Evolutionary conservation across 2,113 vertebrate genomes (phyloP).

Genomic region (Ammodytes marinus): DNA sequence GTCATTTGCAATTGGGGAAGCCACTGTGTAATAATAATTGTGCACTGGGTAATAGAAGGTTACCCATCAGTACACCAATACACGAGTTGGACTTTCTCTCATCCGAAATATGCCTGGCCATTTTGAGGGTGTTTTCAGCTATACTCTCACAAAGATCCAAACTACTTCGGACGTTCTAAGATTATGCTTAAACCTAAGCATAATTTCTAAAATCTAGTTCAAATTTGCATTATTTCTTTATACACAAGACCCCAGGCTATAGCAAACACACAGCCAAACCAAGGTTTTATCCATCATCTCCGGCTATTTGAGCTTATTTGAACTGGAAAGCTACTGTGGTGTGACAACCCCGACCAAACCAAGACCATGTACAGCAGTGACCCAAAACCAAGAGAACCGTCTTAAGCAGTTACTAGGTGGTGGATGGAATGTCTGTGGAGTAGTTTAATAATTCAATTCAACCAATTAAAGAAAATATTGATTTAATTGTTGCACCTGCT

Average conservation of each 20-base stretch:
- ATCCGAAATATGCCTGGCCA: background rate
- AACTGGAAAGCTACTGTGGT: background rate
- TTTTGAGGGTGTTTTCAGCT: too few relatives aligned
- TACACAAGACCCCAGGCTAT: background rate
- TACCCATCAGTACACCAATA: too few relatives aligned
- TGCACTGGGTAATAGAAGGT: too few relatives aligned
- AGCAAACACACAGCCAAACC: slow-evolving; percentile 32
- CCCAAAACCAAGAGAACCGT: background rate
- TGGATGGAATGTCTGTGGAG: background rate
- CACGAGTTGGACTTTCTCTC: too few relatives aligned
- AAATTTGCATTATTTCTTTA: background rate
- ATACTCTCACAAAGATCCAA: too few relatives aligned
- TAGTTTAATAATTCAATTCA: background rate
- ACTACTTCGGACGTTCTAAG: background rate
- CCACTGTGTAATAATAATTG: too few relatives aligned
- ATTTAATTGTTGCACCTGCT: background rate
- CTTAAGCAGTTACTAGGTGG: background rate
- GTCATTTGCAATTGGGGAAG: background rate
- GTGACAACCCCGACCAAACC: background rate
- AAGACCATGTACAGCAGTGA: background rate
- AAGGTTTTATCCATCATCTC: slow-evolving; percentile 5
- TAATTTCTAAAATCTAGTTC: background rate
- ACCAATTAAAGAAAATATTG: too few relatives aligned
- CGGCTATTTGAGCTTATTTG: slow-evolving; percentile 9
- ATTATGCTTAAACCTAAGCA: background rate